Evolutionary conservation across 2,113 vertebrate species (phyloP).

Genomic region (Saimiri boliviensis): DNA sequence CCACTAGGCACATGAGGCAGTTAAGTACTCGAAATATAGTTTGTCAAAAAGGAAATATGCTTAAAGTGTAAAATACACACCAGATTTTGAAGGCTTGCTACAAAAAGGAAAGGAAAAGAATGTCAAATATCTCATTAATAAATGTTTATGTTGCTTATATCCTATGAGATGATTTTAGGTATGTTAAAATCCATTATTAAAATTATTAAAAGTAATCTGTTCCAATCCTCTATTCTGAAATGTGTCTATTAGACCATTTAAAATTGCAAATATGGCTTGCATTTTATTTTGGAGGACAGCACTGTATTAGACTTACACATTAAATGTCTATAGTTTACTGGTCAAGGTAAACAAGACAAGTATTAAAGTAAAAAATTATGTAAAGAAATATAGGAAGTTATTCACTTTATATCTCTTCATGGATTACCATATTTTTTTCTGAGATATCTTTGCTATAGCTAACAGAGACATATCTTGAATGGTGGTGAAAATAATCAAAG

Average conservation of each 20-base stretch:
- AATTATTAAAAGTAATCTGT: neutral
- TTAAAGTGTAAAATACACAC: neutral
- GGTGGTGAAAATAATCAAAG: neutral
- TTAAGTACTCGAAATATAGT: neutral
- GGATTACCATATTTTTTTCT: neutral
- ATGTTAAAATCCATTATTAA: neutral
- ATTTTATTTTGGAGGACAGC: neutral
- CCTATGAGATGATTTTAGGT: neutral
- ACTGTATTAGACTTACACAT: neutral
- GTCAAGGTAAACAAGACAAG: neutral
- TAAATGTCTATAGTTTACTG: neutral
- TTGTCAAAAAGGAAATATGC: neutral
- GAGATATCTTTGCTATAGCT: neutral
- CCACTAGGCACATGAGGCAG: accelerated
- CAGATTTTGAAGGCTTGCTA: neutral
- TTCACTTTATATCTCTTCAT: neutral
- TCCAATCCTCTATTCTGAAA: neutral
- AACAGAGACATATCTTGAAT: neutral
- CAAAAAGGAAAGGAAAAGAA: neutral
- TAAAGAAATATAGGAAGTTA: neutral
- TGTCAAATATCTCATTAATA: neutral
- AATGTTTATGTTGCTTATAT: neutral
- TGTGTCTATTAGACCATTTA: neutral
- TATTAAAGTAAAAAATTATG: neutral
- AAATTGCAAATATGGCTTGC: neutral